Percentiles rank a stretch among this genome's conserved stretches.
Conservation (phyloP, 2,888 invertebrate genomes). For the Reticulitermes lucifugus region DNA sequence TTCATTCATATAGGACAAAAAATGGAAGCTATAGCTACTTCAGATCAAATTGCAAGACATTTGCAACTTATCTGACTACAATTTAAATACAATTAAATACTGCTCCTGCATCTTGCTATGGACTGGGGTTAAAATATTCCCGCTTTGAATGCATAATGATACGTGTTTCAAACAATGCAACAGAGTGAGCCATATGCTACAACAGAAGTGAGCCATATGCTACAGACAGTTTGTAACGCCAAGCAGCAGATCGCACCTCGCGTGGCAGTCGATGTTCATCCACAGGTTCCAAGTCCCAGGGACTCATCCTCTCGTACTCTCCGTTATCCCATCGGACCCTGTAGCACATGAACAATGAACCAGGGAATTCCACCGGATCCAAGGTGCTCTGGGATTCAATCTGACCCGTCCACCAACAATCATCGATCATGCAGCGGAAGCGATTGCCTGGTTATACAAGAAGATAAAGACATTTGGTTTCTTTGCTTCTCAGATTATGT, state of each 20-base stretch:
- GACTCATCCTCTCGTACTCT: slow-evolving; percentile 90
- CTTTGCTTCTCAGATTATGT: too few species aligned
- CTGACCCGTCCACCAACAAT: slow-evolving; percentile 96
- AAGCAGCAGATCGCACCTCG: background rate
- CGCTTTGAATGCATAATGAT: too few species aligned
- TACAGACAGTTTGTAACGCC: too few species aligned
- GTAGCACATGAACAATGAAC: slow-evolving; percentile 83
- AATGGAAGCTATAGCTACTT: too few species aligned
- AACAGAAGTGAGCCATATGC: too few species aligned
- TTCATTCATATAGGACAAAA: too few species aligned
- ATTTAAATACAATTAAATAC: background rate
- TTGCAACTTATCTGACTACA: too few species aligned
- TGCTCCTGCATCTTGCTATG: background rate
- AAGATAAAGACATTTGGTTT: background rate
- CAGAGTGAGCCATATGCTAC: too few species aligned
- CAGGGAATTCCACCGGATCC: slow-evolving; percentile 70
- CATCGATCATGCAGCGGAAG: slow-evolving; percentile 94
- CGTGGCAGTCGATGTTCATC: slow-evolving; percentile 68
- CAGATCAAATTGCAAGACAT: too few species aligned
- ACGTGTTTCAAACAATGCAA: too few species aligned
- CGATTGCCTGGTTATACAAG: slow-evolving; percentile 64
- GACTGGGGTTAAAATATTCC: too few species aligned
- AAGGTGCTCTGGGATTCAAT: slow-evolving; percentile 77
- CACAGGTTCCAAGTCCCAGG: slow-evolving; percentile 95
- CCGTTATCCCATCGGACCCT: slow-evolving; percentile 93